These are phyloP conservation scores for Aleiodes leptofemur DNA, from an alignment of 2,888 invertebrate genomes.

Conservation along the genomic window DNA sequence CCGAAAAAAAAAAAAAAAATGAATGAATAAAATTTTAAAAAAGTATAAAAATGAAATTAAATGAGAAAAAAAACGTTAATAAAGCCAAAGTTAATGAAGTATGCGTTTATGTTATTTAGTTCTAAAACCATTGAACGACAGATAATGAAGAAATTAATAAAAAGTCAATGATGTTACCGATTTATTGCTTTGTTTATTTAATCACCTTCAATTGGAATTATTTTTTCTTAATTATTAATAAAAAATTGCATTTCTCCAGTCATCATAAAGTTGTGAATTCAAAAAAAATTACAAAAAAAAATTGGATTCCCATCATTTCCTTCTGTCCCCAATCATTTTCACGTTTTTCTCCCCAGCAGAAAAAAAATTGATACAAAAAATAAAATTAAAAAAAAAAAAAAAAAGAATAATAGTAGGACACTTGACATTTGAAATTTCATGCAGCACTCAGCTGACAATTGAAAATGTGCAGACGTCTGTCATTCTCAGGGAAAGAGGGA, in stretches of 20 bases:
- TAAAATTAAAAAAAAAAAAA: not conserved
- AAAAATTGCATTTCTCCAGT: not conserved
- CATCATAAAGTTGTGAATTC: not conserved
- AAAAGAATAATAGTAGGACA: not conserved
- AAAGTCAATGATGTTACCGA: constrained; percentile 72
- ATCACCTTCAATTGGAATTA: not conserved
- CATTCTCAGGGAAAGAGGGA: constrained; percentile 7
- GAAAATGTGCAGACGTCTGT: constrained; percentile 22
- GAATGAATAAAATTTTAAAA: constrained; percentile 63
- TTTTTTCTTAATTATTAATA: too few relatives aligned
- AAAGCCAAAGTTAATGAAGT: constrained; percentile 57
- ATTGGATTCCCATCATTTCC: not conserved
- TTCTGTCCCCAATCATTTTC: not conserved
- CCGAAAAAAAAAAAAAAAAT: constrained; percentile 65
- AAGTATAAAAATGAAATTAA: constrained; percentile 46
- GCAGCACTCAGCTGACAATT: constrained; percentile 14
- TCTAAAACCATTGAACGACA: constrained; percentile 65
- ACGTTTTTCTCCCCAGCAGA: not conserved
- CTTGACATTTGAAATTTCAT: constrained; percentile 15
- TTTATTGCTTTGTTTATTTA: constrained; percentile 20
- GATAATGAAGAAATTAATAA: constrained; percentile 71
- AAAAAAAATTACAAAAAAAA: too few relatives aligned
- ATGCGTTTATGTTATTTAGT: constrained; percentile 75
- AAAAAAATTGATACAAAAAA: not conserved
- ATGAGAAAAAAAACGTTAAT: constrained; percentile 53